phyloP scores from a whole-genome alignment of 2,888 invertebrate genomes.

The Dolomedes plantarius region DNA sequence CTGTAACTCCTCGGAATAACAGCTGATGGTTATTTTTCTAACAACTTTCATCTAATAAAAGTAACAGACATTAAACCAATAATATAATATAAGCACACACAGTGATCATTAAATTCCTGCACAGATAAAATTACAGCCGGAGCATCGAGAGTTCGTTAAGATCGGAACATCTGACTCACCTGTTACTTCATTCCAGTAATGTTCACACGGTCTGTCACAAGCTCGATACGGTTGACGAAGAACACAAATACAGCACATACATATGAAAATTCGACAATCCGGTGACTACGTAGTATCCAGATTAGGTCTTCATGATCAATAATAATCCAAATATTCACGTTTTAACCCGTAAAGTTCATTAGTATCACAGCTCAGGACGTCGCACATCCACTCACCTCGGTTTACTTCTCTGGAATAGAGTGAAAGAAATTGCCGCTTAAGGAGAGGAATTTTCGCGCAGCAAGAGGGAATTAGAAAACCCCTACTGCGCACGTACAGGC shows the following conservation, averaged over 20 bases:
- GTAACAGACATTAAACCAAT: no score
- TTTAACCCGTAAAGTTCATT: neutral
- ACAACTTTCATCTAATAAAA: no score
- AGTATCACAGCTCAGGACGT: neutral
- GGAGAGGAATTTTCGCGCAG: conserved; percentile 23
- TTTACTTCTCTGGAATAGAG: neutral
- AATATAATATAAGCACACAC: no score
- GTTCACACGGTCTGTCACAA: neutral
- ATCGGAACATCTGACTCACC: neutral
- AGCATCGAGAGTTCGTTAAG: no score
- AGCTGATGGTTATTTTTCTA: no score
- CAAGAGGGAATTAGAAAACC: neutral
- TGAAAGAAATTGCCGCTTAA: neutral
- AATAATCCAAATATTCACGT: neutral
- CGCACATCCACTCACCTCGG: neutral
- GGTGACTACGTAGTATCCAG: neutral
- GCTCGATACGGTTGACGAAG: neutral
- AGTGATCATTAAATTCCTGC: no score
- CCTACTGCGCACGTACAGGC: conserved; percentile 43
- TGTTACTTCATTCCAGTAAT: conserved; percentile 12
- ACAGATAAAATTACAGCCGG: no score
- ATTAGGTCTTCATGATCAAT: neutral
- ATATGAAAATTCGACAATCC: neutral
- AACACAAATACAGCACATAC: neutral
- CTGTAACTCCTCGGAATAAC: no score